These are phyloP conservation scores for Hypsopygia costalis DNA, from an alignment of 2,888 invertebrate genomes.

Conservation along the genomic window DNA sequence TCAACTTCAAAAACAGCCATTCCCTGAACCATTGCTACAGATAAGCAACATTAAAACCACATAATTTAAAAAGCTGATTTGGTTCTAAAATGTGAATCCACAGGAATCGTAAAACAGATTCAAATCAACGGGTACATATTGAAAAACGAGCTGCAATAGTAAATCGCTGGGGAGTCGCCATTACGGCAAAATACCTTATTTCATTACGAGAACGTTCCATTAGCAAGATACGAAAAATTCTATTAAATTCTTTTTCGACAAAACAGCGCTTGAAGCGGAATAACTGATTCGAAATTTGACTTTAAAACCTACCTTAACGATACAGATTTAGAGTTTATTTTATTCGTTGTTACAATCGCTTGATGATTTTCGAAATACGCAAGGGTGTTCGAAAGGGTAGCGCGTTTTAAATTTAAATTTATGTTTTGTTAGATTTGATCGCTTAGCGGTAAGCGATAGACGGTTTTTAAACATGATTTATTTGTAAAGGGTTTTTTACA, in stretches of 20 bases:
- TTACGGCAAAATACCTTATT: constrained; percentile 70
- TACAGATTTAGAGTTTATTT: constrained; percentile 4
- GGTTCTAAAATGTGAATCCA: background rate
- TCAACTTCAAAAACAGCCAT: too few species aligned
- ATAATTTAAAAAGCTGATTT: background rate
- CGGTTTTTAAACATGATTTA: constrained; percentile 66
- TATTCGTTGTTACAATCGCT: constrained; percentile 26
- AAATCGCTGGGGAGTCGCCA: constrained; percentile 57
- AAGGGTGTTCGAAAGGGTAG: constrained; percentile 52
- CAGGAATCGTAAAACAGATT: constrained; percentile 25
- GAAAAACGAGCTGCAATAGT: constrained; percentile 59
- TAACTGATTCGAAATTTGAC: constrained; percentile 12
- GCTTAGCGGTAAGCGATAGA: constrained; percentile 64
- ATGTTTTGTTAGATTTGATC: constrained; percentile 79
- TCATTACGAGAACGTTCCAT: constrained; percentile 72
- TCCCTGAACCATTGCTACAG: too few species aligned
- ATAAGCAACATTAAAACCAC: too few species aligned
- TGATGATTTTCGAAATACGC: constrained; percentile 46
- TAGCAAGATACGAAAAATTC: constrained; percentile 74
- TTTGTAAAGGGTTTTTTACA: constrained; percentile 49
- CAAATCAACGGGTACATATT: constrained; percentile 46
- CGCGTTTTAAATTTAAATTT: constrained; percentile 80
- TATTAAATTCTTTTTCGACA: constrained; percentile 62
- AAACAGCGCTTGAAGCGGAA: constrained; percentile 46
- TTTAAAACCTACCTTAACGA: constrained; percentile 11